Conservation (phyloP, 2,113 vertebrate genomes). For the Hippocampus mohnikei region DNA sequence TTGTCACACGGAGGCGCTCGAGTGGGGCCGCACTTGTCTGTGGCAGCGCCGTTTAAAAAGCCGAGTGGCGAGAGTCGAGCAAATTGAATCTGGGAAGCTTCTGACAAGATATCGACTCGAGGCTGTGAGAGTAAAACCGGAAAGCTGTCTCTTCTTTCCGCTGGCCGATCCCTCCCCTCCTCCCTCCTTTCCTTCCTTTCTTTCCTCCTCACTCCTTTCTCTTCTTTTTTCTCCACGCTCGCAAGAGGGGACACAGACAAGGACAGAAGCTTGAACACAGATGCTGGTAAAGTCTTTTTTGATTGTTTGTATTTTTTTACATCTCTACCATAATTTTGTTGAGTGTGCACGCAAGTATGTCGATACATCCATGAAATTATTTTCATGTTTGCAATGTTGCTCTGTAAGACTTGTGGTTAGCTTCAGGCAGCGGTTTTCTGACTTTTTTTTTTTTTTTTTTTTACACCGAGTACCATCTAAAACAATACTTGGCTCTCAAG, state of each 20-base stretch:
- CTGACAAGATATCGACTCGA: slow-evolving; percentile 4
- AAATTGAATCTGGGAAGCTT: slow-evolving; percentile 9
- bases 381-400: slow-evolving; percentile 33
- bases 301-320: slow-evolving; percentile 1
- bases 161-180: slow-evolving; percentile 12
- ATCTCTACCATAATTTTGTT: neutral
- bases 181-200: slow-evolving; percentile 36
- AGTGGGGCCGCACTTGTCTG: slow-evolving; percentile 12
- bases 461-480: no score
- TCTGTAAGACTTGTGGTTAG: slow-evolving; percentile 38
- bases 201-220: slow-evolving; percentile 36
- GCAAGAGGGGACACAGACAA: slow-evolving; percentile 60
- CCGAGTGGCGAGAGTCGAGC: slow-evolving; percentile 21
- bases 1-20: slow-evolving; percentile 3
- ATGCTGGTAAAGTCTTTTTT: slow-evolving; percentile 58
- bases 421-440: neutral
- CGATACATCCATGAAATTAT: slow-evolving; percentile 9
- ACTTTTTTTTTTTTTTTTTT: no score
- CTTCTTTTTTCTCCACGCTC: slow-evolving; percentile 44
- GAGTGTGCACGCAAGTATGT: neutral
- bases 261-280: slow-evolving; percentile 61
- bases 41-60: slow-evolving; percentile 22
- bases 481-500: no score
- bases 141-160: slow-evolving; percentile 21
- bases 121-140: slow-evolving; percentile 14